A percentile compares a stretch with the other conserved stretches of the same genome.
Conservation (phyloP, 2,113 vertebrate species). For the Psittacara wagleri region DNA sequence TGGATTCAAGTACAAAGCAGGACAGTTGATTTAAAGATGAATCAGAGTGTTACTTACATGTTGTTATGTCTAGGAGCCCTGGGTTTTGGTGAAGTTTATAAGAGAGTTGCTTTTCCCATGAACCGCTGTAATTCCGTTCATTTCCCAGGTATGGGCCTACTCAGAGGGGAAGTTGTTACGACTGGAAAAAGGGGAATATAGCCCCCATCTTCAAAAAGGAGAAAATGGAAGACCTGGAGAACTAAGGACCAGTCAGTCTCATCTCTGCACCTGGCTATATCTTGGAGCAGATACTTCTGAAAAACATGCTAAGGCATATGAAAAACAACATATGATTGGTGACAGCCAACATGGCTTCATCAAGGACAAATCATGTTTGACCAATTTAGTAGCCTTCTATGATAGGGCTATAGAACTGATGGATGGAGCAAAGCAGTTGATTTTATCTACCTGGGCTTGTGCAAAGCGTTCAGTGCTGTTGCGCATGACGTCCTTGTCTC, state of each 20-base stretch:
- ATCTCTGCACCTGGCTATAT: not conserved
- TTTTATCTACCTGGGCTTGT: not conserved
- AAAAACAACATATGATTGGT: not conserved
- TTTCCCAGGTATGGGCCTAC: not conserved
- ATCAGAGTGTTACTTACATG: not conserved
- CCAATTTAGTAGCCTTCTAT: not conserved
- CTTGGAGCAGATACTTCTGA: not conserved
- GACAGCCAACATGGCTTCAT: not conserved
- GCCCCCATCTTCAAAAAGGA: not conserved
- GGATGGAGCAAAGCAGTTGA: not conserved
- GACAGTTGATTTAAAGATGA: not conserved
- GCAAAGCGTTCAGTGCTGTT: not conserved
- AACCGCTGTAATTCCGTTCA: fast-evolving
- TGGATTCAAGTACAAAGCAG: not conserved
- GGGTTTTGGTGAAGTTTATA: not conserved
- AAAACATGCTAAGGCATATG: too few relatives aligned
- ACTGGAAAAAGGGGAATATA: not conserved
- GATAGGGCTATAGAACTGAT: not conserved
- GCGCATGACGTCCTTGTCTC: not conserved
- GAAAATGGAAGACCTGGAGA: not conserved
- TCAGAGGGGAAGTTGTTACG: not conserved
- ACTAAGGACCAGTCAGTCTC: not conserved
- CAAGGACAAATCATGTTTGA: not conserved
- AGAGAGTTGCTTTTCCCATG: not conserved
- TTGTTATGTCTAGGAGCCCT: not conserved